A percentile compares a stretch with the other conserved stretches of the same genome.
Evolutionary conservation across 2,888 invertebrate genomes (phyloP).

Genomic region (Anarsia innoxiella): DNA sequence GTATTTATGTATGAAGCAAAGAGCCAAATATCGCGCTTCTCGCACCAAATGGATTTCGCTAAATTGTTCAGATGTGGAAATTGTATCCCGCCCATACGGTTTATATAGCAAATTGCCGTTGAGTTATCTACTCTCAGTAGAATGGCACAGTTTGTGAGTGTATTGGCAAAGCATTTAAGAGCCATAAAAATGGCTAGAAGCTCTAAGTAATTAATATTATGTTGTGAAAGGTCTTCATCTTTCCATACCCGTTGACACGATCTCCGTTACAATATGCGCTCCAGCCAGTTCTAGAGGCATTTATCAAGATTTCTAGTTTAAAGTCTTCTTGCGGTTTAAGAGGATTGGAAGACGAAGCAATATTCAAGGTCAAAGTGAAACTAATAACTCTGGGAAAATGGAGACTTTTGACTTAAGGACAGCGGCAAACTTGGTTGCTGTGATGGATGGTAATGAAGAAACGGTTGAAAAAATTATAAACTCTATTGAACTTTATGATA

Average conservation of each 20-base stretch:
- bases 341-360: too few species aligned
- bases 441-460: too few species aligned
- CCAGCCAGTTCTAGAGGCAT: neutral
- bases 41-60: constrained; percentile 9
- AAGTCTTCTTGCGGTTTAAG: too few species aligned
- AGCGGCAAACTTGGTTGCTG: too few species aligned
- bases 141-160: neutral
- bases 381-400: too few species aligned
- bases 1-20: neutral
- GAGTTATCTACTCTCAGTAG: neutral
- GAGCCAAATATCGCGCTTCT: constrained; percentile 4
- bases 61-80: constrained; percentile 2
- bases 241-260: neutral
- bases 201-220: constrained; percentile 2
- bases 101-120: neutral
- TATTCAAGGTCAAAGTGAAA: too few species aligned
- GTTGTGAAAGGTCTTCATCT: neutral
- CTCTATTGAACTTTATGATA: too few species aligned
- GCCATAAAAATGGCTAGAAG: neutral
- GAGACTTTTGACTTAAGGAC: too few species aligned
- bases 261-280: neutral
- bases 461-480: too few species aligned
- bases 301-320: neutral
- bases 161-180: neutral
- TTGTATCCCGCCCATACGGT: neutral